Base-by-base conservation (phyloP, 2,113 vertebrate genomes). In the Thamnophis sirtalis region DNA sequence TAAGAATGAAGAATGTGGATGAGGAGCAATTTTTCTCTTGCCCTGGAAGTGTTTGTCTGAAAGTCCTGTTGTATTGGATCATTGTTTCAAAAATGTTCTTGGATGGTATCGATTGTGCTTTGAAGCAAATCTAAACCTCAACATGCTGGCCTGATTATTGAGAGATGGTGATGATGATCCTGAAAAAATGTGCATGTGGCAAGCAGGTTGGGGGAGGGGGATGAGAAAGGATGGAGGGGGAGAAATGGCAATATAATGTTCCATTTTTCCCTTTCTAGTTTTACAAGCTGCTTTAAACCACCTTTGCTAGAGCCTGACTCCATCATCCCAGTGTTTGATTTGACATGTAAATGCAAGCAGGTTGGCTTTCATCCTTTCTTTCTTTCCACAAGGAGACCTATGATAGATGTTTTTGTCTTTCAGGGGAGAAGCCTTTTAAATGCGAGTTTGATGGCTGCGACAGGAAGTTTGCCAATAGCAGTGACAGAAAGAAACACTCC, bases 401-500 rank as follows among this genome's bases (percentile, higher is more conserved):
- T 56, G 48, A 90, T 53, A 38, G 58, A 84, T 96, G 84, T 95
- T 58, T 85, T 91, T 97, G 95, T 86, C 28, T 98, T 97, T 92
- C 98, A 99, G 99, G 99, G 89, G 99, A 99, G 96, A 99, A 99
- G 93, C 98, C 99, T 93, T 99, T 99, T 98, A 99, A 99, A 97
- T 99, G 99, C 94, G 98, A 99, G 96, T 99, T 99, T 93, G 98
- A 99, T 92, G 99, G 99, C 95, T 99, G 99, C 48, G 99, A 99
- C 98, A 96, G 99, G 96, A 99, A 99, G 97, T 99, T 99, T 96
- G 98, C 99, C 97, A 99, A 99, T 95, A 99, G 98, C 98, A 99
- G 99, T 94, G 99, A 99, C 97, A 97, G 98, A 95, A 99, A 99
- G 98, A 99, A 99, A 95, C 99, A 99, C 95, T 99, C 98, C 1